Evolutionary conservation across 1,140 invertebrate species (phyloP).

Genomic region (Bombus fervidus): DNA sequence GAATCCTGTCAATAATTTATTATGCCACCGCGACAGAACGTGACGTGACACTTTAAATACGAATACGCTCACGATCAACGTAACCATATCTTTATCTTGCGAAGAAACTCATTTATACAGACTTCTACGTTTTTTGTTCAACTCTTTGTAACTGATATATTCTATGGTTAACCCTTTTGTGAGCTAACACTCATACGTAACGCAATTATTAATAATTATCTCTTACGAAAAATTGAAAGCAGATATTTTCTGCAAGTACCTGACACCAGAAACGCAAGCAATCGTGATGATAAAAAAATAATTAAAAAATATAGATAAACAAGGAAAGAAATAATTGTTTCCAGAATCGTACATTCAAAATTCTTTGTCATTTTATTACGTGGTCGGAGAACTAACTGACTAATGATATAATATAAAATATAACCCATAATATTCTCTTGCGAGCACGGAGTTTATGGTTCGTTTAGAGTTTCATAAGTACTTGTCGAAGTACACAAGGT

Average conservation of each 20-base stretch:
- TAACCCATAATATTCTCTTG: too few relatives aligned
- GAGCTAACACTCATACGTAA: too few relatives aligned
- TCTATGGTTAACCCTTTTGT: not conserved
- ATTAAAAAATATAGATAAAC: not conserved
- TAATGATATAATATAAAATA: too few relatives aligned
- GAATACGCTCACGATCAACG: slow-evolving; percentile 1
- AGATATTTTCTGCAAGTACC: not conserved
- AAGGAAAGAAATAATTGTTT: too few relatives aligned
- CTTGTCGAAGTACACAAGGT: not conserved
- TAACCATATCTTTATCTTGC: too few relatives aligned
- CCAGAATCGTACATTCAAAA: too few relatives aligned
- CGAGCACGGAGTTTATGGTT: not conserved
- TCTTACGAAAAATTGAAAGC: not conserved
- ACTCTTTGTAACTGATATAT: not conserved
- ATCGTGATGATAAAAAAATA: not conserved
- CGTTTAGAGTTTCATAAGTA: not conserved
- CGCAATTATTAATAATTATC: too few relatives aligned
- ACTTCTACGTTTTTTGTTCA: too few relatives aligned
- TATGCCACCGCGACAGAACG: slow-evolving; percentile 45
- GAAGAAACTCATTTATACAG: not conserved
- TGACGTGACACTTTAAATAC: slow-evolving; percentile 18
- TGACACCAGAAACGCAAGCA: not conserved
- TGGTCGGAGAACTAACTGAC: too few relatives aligned
- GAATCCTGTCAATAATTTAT: slow-evolving; percentile 60
- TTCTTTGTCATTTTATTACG: too few relatives aligned